Evolutionary conservation across 2,797 vertebrate species (phyloP).

Genomic region (Macropodus opercularis): DNA sequence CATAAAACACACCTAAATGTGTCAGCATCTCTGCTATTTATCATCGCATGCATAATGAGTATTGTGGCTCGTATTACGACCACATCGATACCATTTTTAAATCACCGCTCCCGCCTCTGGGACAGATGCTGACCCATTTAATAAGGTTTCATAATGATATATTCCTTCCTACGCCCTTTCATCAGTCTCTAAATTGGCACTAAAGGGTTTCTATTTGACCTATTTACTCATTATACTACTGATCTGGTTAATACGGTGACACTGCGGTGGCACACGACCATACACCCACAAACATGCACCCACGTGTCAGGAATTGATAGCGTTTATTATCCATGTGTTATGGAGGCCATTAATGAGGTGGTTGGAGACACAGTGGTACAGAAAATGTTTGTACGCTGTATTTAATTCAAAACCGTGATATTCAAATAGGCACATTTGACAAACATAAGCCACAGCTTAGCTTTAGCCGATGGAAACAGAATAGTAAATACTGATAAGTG

Average conservation of each 20-base stretch:
- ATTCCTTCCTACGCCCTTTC: constrained; percentile 74
- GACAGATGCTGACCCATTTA: constrained; percentile 69
- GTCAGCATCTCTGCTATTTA: constrained; percentile 60
- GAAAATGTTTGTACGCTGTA: not conserved
- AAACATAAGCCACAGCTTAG: constrained; percentile 8
- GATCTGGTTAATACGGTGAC: constrained; percentile 73
- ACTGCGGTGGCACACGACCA: constrained; percentile 65
- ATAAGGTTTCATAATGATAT: constrained; percentile 74
- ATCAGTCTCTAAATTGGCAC: constrained; percentile 77
- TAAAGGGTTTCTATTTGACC: constrained; percentile 75
- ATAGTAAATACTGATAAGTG: constrained; percentile 13
- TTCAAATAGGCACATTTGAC: constrained; percentile 51
- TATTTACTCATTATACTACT: constrained; percentile 73
- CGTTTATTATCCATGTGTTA: constrained; percentile 42
- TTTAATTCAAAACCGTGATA: constrained; percentile 41
- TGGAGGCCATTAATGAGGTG: constrained; percentile 48
- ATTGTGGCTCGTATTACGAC: constrained; percentile 52
- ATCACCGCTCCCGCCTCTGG: constrained; percentile 61
- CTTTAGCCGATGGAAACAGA: constrained; percentile 11
- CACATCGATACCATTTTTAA: constrained; percentile 69
- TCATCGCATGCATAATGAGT: constrained; percentile 64
- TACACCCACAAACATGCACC: constrained; percentile 66
- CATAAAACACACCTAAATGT: constrained; percentile 70
- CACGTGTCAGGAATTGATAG: constrained; percentile 63
- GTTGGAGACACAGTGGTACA: constrained; percentile 33